Base-by-base conservation (phyloP, 2,888 invertebrate species). In the Cheilosia impressa region DNA sequence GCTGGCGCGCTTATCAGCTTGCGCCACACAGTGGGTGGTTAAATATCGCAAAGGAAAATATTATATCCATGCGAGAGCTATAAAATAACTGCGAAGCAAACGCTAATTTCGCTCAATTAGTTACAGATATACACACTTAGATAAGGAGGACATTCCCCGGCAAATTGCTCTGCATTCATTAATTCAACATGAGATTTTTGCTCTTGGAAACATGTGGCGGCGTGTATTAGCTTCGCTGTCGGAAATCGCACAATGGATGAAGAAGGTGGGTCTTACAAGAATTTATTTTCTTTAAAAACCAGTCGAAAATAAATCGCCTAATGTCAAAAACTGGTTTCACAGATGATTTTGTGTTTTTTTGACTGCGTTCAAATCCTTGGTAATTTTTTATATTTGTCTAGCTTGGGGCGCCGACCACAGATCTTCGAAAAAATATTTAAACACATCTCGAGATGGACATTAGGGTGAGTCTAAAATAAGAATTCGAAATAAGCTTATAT, bases 61-160 rank as follows among this genome's bases (percentile, higher is more conserved):
- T 77, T 76, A 77, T 66, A 52, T 72, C 76, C 47, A 53, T 45
- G 53, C 45, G 69, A 58, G 71, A 50, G 76, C 22, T 31, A 85
- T 85, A 85, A 85, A 81, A 66, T 68, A 53, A 34, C 55, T 69
- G 58, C 58, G 5, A 76, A 63, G 60, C 31, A 34, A 76, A 75
- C 80, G 81, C 72, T 85, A 85, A 85, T 81, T 77, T 76, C 27
- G 19, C 45, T 57, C 81, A 77, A 85, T 85, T 81, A 85, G 72
- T 72, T 77, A 58, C 81, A 81, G 76, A 68, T 19, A 79, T 63
- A 47, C 50, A 68, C 55, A 71, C 55, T 53, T 13, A 34, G 57
- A 47, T 68, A 76, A 43, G 34, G n/a, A 52, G 75, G 45, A 65
- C 53, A 73, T 62, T 73, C 50, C 13, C 31, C 52, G 68, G 68